Conservation (phyloP, 1,140 invertebrate species). For the Aphis craccivora region DNA sequence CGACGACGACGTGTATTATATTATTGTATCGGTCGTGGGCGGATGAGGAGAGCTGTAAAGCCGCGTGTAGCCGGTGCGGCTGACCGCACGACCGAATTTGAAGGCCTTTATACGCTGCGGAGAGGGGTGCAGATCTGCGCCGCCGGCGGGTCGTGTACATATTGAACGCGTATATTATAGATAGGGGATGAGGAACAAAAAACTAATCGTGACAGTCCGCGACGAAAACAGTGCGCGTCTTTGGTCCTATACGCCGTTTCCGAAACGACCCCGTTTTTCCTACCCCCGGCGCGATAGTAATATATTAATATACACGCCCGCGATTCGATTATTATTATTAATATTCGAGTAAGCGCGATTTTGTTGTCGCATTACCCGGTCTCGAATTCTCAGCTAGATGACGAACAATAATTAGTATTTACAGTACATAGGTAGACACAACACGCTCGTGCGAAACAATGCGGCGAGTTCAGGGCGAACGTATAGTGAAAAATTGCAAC, state of each 20-base stretch:
- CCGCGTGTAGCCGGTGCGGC: conserved; percentile 31
- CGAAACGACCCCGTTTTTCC: not conserved
- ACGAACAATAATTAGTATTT: not conserved
- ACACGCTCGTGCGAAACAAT: no score
- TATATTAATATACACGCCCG: not conserved
- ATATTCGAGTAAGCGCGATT: not conserved
- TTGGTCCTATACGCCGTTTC: not conserved
- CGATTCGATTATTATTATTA: not conserved
- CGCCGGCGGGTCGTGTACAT: not conserved
- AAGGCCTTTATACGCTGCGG: not conserved
- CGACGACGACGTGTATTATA: not conserved
- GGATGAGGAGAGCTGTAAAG: not conserved
- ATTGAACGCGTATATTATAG: not conserved
- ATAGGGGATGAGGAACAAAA: conserved; percentile 34
- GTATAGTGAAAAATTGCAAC: not conserved
- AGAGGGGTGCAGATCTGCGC: not conserved
- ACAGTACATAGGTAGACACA: not conserved
- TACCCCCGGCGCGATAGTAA: not conserved
- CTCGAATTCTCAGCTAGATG: not conserved
- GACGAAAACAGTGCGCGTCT: not conserved
- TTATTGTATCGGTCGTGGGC: not conserved
- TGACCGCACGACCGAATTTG: conserved; percentile 33
- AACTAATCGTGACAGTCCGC: not conserved
- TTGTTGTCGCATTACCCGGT: not conserved
- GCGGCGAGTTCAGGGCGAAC: not conserved